A percentile compares a stretch with the other conserved stretches of the same genome.
These are phyloP conservation scores for Pygoscelis adeliae DNA, from an alignment of 2,113 vertebrate genomes.

Conservation along the genomic window DNA sequence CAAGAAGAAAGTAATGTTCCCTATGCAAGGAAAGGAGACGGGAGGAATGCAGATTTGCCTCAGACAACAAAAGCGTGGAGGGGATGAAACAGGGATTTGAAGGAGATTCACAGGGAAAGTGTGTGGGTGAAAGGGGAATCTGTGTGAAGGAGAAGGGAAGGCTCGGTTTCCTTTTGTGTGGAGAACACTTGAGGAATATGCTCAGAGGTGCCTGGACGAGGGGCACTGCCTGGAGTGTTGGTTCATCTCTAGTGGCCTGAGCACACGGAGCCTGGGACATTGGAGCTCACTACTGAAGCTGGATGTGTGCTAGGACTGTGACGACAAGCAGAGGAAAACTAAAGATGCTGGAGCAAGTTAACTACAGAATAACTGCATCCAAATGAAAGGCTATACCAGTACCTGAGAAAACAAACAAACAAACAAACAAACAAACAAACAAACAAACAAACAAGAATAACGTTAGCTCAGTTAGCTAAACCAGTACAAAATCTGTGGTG, in stretches of 20 bases:
- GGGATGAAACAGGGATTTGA: not conserved
- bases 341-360: not conserved
- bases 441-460: not conserved
- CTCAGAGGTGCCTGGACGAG: not conserved
- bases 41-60: not conserved
- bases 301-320: not conserved
- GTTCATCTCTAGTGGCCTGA: not conserved
- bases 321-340: fast-evolving
- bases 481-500: not conserved
- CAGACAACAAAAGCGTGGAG: not conserved
- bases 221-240: not conserved
- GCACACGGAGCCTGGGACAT: fast-evolving
- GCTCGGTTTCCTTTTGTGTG: not conserved
- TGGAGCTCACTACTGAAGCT: not conserved
- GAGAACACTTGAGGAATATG: not conserved
- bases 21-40: not conserved
- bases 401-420: not conserved
- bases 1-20: not conserved
- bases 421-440: not conserved
- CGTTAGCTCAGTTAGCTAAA: too few species aligned
- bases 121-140: not conserved
- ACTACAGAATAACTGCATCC: not conserved
- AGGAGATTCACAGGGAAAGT: not conserved
- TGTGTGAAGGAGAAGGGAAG: not conserved
- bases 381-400: not conserved